Evolutionary conservation across 2,888 invertebrate genomes (phyloP).

Genomic region (Horisme vitalbata): DNA sequence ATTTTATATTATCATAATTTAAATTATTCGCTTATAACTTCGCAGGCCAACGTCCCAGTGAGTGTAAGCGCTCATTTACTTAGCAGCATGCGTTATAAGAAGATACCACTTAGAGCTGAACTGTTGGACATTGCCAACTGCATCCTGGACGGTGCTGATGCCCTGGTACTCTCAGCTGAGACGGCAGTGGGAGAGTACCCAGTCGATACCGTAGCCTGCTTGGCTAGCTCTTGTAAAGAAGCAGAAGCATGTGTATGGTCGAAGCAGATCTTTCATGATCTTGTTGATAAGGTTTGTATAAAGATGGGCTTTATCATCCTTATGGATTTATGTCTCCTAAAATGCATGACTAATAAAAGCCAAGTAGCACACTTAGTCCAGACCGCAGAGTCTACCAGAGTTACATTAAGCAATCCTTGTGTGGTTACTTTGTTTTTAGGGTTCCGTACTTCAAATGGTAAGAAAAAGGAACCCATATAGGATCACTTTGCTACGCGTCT

Average conservation of each 20-base stretch:
- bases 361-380: too few relatives aligned
- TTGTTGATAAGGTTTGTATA: slow-evolving; percentile 59
- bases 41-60: slow-evolving; percentile 63
- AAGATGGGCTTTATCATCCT: too few relatives aligned
- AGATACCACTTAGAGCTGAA: slow-evolving; percentile 81
- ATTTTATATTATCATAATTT: too few relatives aligned
- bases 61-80: slow-evolving; percentile 60
- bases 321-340: too few relatives aligned
- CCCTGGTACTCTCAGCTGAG: slow-evolving; percentile 87
- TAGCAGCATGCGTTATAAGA: slow-evolving; percentile 60
- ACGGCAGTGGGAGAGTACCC: slow-evolving; percentile 86
- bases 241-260: slow-evolving; percentile 87
- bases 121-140: slow-evolving; percentile 88
- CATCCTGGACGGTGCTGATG: slow-evolving; percentile 88
- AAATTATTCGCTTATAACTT: neutral
- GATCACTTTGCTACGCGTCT: too few relatives aligned
- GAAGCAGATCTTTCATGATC: slow-evolving; percentile 65
- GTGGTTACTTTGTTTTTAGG: too few relatives aligned
- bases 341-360: too few relatives aligned
- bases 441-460: too few relatives aligned
- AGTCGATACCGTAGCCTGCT: slow-evolving; percentile 65
- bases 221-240: slow-evolving; percentile 83
- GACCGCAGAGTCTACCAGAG: too few relatives aligned
- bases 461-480: too few relatives aligned
- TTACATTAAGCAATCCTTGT: too few relatives aligned